A percentile compares a stretch with the other conserved stretches of the same genome.
Evolutionary conservation across 2,888 invertebrate genomes (phyloP).

Genomic region (Amphiduros pacificus): DNA sequence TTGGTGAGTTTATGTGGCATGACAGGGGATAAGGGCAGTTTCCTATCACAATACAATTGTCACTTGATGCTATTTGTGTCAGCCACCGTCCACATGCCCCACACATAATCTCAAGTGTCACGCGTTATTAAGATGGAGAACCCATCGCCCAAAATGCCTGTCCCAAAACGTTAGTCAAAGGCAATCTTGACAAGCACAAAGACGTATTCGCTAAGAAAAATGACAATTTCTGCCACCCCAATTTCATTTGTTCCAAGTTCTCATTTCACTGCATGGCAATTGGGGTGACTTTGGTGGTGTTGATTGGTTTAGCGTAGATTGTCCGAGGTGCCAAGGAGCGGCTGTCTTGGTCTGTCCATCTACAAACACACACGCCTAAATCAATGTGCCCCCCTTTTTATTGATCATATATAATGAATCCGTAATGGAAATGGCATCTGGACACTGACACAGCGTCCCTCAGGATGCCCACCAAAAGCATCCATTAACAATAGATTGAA

Average conservation of each 20-base stretch:
- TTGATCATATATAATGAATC: neutral
- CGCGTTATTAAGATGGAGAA: too few relatives aligned
- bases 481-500: neutral
- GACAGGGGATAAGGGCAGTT: too few relatives aligned
- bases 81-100: too few relatives aligned
- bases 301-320: neutral
- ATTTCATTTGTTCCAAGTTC: neutral
- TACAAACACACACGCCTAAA: slow-evolving; percentile 6
- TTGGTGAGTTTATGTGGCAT: too few relatives aligned
- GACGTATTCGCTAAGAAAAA: too few relatives aligned
- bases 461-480: neutral
- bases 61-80: too few relatives aligned
- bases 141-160: too few relatives aligned
- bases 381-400: neutral
- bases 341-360: neutral
- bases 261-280: neutral
- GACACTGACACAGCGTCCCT: neutral
- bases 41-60: too few relatives aligned
- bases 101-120: too few relatives aligned
- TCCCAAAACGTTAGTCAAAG: too few relatives aligned
- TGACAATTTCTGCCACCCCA: neutral
- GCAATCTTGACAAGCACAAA: too few relatives aligned
- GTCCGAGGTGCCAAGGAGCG: neutral
- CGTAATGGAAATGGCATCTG: neutral
- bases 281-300: neutral